Conservation (phyloP, 2,113 vertebrate genomes). For the Brevimyrus niger region DNA sequence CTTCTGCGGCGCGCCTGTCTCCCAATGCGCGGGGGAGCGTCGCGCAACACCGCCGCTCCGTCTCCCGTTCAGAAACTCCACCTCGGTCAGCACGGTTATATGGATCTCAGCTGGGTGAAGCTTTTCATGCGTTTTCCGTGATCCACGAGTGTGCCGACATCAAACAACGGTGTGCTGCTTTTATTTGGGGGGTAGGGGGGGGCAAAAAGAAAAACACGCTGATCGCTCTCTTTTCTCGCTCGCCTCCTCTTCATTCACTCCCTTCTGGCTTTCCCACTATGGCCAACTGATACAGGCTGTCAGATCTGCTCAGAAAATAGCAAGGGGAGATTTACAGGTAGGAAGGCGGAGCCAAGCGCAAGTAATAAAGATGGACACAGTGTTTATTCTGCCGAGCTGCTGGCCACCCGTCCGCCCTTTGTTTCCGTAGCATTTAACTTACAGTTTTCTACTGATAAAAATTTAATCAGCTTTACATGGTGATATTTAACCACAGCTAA, state of each 20-base stretch:
- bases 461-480: neutral
- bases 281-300: constrained; percentile 36
- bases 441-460: neutral
- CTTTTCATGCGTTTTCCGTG: neutral
- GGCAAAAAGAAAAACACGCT: neutral
- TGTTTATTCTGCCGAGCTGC: constrained; percentile 29
- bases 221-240: neutral
- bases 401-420: neutral
- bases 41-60: neutral
- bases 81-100: neutral
- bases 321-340: constrained; percentile 58
- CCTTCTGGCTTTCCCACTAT: constrained; percentile 10
- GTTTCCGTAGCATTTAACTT: neutral
- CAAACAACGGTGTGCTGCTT: neutral
- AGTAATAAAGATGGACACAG: constrained; percentile 31
- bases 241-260: constrained; percentile 16
- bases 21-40: neutral
- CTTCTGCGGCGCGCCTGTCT: neutral
- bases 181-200: neutral
- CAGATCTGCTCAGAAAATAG: constrained; percentile 51
- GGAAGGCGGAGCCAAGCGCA: constrained; percentile 50
- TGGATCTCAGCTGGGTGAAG: neutral
- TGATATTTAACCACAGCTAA: neutral
- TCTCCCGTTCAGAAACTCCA: constrained; percentile 15
- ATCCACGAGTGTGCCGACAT: neutral